phyloP scores from a whole-genome alignment of 2,113 vertebrate species.

The Melanerpes formicivorus region DNA sequence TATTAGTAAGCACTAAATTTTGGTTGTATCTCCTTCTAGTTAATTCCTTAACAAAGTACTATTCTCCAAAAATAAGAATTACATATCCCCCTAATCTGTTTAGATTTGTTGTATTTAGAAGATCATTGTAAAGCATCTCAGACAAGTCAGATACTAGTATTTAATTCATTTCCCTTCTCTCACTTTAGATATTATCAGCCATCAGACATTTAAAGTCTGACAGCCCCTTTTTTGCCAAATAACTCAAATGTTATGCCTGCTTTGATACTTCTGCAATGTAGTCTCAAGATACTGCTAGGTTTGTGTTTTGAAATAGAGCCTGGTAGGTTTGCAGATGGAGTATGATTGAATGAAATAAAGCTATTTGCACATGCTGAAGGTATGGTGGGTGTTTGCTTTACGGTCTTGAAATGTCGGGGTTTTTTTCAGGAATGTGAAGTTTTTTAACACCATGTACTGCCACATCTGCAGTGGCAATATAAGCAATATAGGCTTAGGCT shows the following conservation, averaged over 20 bases:
- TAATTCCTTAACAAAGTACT: no score
- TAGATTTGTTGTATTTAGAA: not conserved
- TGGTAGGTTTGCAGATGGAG: not conserved
- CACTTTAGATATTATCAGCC: not conserved
- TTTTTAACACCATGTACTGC: not conserved
- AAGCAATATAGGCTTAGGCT: not conserved
- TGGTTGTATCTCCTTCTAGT: no score
- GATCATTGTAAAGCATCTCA: not conserved
- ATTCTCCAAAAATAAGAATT: no score
- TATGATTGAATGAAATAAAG: not conserved
- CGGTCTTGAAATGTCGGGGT: not conserved
- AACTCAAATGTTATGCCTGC: not conserved
- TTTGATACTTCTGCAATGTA: not conserved
- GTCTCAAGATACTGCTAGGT: not conserved
- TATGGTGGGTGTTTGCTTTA: not conserved
- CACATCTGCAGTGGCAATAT: fast-evolving
- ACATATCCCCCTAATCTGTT: no score
- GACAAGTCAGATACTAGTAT: not conserved
- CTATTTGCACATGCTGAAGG: not conserved
- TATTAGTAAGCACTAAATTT: no score
- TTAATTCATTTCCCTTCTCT: not conserved
- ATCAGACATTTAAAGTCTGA: not conserved
- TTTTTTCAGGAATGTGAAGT: not conserved
- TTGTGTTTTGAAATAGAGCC: not conserved
- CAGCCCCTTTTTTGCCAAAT: not conserved